phyloP scores from a whole-genome alignment of 1,140 invertebrate genomes.

The Drosophila nigromelanica region DNA sequence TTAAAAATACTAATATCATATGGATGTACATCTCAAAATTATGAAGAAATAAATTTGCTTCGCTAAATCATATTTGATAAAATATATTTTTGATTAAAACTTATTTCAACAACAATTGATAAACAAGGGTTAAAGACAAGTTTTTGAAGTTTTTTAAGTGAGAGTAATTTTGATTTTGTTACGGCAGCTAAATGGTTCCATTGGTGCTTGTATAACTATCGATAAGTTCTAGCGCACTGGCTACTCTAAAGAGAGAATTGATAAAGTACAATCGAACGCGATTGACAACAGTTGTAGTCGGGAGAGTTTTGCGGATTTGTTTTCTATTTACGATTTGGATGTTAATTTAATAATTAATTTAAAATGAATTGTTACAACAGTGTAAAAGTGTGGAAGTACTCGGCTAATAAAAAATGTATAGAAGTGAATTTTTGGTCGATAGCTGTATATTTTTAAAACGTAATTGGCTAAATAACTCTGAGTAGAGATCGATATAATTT shows the following conservation, averaged over 20 bases:
- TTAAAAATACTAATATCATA: too few relatives aligned
- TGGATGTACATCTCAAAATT: too few relatives aligned
- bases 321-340: conserved; percentile 16
- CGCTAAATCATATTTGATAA: too few relatives aligned
- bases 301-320: conserved; percentile 9
- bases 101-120: too few relatives aligned
- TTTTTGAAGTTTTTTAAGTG: too few relatives aligned
- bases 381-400: conserved; percentile 2
- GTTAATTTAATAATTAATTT: conserved; percentile 9
- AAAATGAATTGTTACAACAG: conserved; percentile 2
- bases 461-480: too few relatives aligned
- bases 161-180: too few relatives aligned
- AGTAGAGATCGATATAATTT: too few relatives aligned
- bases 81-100: too few relatives aligned
- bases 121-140: too few relatives aligned
- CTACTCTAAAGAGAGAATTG: conserved; percentile 29
- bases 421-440: background rate
- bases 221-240: conserved; percentile 19
- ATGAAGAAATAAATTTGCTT: too few relatives aligned
- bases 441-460: background rate
- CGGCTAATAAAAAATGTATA: conserved; percentile 5
- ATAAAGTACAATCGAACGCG: conserved; percentile 48
- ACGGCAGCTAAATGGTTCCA: background rate
- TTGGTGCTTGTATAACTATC: conserved; percentile 10
- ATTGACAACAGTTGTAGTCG: conserved; percentile 33